phyloP scores from a whole-genome alignment of 2,888 invertebrate species.

The Neocrepidodera transversa region DNA sequence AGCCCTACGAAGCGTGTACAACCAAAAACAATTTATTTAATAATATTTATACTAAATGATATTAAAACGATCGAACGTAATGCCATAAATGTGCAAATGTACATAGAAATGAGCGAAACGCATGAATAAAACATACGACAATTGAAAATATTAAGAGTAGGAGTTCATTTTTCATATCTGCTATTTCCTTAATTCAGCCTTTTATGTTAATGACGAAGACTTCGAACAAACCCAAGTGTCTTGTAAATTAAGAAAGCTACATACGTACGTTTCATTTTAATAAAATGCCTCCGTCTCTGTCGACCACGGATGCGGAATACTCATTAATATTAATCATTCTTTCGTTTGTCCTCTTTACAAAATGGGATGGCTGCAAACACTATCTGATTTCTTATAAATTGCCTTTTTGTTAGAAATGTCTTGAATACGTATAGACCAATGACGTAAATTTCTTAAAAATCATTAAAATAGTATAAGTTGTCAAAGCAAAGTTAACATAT shows the following conservation, averaged over 20 bases:
- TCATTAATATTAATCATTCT: conserved; percentile 27
- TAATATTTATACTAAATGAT: conserved; percentile 15
- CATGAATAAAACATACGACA: conserved; percentile 50
- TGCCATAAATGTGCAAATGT: conserved; percentile 35
- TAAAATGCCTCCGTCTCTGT: conserved; percentile 34
- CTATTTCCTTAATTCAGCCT: conserved; percentile 49
- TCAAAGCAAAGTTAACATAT: too few relatives aligned
- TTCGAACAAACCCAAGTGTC: conserved; percentile 39
- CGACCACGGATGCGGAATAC: conserved; percentile 22
- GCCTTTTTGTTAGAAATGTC: background rate
- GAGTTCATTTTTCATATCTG: conserved; percentile 48
- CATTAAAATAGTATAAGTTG: too few relatives aligned
- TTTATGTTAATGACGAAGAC: conserved; percentile 43
- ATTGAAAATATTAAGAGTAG: conserved; percentile 51
- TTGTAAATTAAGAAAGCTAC: conserved; percentile 43
- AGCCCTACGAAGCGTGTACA: conserved; percentile 6
- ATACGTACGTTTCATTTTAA: conserved; percentile 38
- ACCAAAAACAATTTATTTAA: conserved; percentile 17
- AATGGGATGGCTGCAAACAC: conserved; percentile 12
- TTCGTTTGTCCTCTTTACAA: conserved; percentile 20
- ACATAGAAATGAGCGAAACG: conserved; percentile 40
- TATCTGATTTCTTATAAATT: conserved; percentile 21
- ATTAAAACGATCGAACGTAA: conserved; percentile 23
- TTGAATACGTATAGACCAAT: too few relatives aligned
- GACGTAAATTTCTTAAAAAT: too few relatives aligned